Evolutionary conservation across 1,140 invertebrate genomes (phyloP), one percentile per base, ranked within the genome.

Genomic region (Lamellibrachia luymesi): DNA sequence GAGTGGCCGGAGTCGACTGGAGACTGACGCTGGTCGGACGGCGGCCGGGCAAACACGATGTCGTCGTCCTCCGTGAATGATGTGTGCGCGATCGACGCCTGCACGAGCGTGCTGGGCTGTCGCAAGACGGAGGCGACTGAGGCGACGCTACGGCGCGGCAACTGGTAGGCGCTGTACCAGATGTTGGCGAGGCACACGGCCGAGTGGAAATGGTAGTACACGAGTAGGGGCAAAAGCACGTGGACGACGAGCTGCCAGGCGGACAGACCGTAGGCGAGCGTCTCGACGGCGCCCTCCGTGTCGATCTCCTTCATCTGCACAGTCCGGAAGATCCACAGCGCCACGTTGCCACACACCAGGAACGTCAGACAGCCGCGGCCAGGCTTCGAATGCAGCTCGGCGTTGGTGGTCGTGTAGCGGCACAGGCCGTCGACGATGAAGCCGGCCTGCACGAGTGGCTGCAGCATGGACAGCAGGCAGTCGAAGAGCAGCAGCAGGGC

Each of bases 231-330:
- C 90, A 93, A 7, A 4, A 51, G 89, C 6, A 56, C n/a, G 90
- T 93, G 64, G n/a, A 91, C 52, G 49, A 93, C n/a, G 13, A 93
- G 80, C 22, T 93, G 91, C 93, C 93, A 93, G n/a, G 93, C 50
- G 2, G 92, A 38, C n/a, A 91, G n/a, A 1, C 92, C 92, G 92
- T 92, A 93, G 64, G 89, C 27, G 27, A 38, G 64, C 8, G 13
- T 49, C 6, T 80, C 92, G 27, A 92, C 52, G 92, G 90, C 50
- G 7, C 50, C 49, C 25, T 93, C 89, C 4, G 92, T 89, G 22
- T 90, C 50, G 22, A 92, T 89, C 50, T 90, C 50, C n/a, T 93
- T 92, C 52, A 92, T 52, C 49, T 92, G 92, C 17, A 93, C n/a
- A 1, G 93, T 92, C 5, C 90, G 80, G 51, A 93, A 93, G 52